Percentiles rank a stretch among this genome's conserved stretches.
Conservation (phyloP, 2,888 invertebrate species). For the Caenorhabditis auriculariae region DNA sequence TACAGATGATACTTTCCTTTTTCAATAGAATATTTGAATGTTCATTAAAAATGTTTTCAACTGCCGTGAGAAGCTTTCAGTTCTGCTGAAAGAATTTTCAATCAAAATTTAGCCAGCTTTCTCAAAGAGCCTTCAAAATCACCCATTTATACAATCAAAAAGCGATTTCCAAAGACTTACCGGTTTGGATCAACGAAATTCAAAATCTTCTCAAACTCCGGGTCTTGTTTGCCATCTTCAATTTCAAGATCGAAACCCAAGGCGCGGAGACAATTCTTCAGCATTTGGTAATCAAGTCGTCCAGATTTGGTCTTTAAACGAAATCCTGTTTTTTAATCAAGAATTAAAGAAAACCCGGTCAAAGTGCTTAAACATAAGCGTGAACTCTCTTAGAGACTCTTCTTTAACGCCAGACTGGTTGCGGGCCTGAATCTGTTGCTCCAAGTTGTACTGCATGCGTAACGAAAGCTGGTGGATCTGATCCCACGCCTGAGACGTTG, state of each 20-base stretch:
- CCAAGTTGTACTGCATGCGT: constrained; percentile 99
- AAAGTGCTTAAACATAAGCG: constrained; percentile 99
- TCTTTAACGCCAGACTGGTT: constrained; percentile 65
- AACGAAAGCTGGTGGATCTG: constrained; percentile 98
- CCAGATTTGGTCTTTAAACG: constrained; percentile 84
- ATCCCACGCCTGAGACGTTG: constrained; percentile 80
- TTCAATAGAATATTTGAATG: too few relatives aligned
- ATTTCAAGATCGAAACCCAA: constrained; percentile 98
- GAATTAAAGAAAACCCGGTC: constrained; percentile 73
- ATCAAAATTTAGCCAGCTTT: too few relatives aligned
- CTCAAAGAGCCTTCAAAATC: constrained; percentile 1
- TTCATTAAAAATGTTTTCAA: too few relatives aligned
- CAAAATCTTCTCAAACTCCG: constrained; percentile 94
- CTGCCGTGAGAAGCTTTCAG: too few relatives aligned
- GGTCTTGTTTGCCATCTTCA: constrained; percentile 97
- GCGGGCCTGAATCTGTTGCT: constrained; percentile 88
- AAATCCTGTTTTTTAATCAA: too few relatives aligned
- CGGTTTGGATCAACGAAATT: constrained; percentile 72
- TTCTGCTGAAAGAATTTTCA: too few relatives aligned
- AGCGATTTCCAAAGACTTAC: constrained; percentile 27
- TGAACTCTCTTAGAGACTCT: constrained; percentile 77
- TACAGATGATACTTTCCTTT: too few relatives aligned
- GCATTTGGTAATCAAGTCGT: constrained; percentile 94
- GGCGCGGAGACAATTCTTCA: constrained; percentile 96
- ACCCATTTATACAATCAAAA: constrained; percentile 9